phyloP scores from a whole-genome alignment of 2,113 vertebrate genomes.

The Phalacrocorax aristotelis region DNA sequence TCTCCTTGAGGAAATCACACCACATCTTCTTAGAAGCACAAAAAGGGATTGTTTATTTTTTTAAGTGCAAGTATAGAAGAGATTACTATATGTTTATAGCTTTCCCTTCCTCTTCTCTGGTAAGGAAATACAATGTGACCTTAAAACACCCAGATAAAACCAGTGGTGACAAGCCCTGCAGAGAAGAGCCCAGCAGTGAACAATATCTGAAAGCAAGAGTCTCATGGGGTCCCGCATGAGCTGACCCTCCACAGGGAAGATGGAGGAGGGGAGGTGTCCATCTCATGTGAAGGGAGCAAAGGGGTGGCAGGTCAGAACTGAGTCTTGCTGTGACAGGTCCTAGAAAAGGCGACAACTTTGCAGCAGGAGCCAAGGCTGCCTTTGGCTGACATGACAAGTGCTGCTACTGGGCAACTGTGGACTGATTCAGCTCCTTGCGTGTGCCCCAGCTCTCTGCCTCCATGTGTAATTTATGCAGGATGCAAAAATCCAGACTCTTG shows the following conservation, averaged over 20 bases:
- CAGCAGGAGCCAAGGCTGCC: neutral
- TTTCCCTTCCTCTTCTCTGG: neutral
- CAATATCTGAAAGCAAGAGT: neutral
- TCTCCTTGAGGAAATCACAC: neutral
- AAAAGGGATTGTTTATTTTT: neutral
- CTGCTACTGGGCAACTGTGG: fast-evolving
- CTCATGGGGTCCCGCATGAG: neutral
- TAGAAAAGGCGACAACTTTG: neutral
- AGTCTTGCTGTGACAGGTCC: neutral
- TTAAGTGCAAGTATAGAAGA: neutral
- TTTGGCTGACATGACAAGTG: neutral
- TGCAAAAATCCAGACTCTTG: neutral
- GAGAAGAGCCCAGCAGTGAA: neutral
- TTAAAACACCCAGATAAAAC: neutral
- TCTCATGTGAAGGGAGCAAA: neutral
- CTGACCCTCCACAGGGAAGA: neutral
- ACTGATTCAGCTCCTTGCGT: neutral
- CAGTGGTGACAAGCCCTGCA: neutral
- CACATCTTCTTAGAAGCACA: neutral
- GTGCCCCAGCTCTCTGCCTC: neutral
- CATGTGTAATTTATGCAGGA: neutral
- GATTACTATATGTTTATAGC: neutral
- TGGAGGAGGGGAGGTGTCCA: neutral
- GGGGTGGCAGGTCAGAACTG: neutral
- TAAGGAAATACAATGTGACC: neutral